A percentile compares a stretch with the other conserved stretches of the same genome.
phyloP scores from a whole-genome alignment of 2,113 vertebrate genomes.

The Cyanoramphus novaezelandiae region DNA sequence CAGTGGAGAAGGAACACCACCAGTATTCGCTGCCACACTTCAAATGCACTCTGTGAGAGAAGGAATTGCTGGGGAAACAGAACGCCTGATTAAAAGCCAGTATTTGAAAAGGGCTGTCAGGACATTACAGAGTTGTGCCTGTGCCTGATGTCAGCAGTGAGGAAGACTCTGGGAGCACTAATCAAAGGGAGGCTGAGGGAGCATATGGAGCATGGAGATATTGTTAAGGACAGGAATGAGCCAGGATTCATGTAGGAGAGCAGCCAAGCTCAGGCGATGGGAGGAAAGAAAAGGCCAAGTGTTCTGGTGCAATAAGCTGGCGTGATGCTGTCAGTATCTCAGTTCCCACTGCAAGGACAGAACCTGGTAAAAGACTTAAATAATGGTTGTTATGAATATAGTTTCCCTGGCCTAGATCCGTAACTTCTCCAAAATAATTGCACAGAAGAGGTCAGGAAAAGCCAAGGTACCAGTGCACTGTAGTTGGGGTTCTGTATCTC shows the following conservation, averaged over 20 bases:
- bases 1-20: neutral
- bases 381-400: neutral
- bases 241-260: neutral
- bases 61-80: conserved; percentile 44
- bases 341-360: neutral
- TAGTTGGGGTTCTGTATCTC: neutral
- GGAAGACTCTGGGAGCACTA: conserved; percentile 45
- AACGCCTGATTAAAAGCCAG: conserved; percentile 44
- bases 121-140: conserved; percentile 39
- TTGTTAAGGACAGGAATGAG: conserved; percentile 35
- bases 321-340: neutral
- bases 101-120: conserved; percentile 14
- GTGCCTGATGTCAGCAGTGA: neutral
- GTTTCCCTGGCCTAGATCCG: neutral
- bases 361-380: neutral
- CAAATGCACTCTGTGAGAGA: conserved; percentile 3
- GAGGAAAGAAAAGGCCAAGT: conserved; percentile 10
- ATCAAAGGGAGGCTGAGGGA: conserved; percentile 47
- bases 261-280: conserved; percentile 12
- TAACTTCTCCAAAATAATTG: neutral
- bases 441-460: neutral
- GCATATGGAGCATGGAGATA: conserved; percentile 34
- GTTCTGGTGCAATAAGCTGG: neutral
- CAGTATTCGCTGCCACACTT: neutral
- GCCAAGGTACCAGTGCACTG: neutral